Conservation (phyloP, 2,888 invertebrate species). For the Eupithecia insigniata region DNA sequence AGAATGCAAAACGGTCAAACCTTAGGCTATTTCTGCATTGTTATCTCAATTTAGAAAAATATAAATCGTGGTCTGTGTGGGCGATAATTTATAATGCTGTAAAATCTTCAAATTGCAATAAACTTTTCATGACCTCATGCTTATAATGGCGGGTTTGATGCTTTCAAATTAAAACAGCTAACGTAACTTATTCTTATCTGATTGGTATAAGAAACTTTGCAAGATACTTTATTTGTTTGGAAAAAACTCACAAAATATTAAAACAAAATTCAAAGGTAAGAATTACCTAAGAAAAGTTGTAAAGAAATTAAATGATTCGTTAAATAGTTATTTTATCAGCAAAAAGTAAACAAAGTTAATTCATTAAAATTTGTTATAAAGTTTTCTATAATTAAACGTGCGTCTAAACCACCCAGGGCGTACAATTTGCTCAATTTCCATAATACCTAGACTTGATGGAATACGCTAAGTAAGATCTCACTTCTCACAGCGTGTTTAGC, state of each 20-base stretch:
- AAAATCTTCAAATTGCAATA: constrained; percentile 29
- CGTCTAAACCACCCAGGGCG: constrained; percentile 19
- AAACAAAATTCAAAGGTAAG: neutral
- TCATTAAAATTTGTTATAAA: neutral
- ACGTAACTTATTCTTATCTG: constrained; percentile 16
- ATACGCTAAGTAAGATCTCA: constrained; percentile 23
- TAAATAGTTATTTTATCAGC: neutral
- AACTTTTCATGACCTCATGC: constrained; percentile 34
- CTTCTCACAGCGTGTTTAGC: constrained; percentile 15
- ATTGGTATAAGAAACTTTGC: neutral
- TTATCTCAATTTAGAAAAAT: constrained; percentile 32
- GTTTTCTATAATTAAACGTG: constrained; percentile 9
- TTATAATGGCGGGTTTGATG: constrained; percentile 20
- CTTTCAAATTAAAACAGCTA: constrained; percentile 11
- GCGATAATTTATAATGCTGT: constrained; percentile 31
- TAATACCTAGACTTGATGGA: constrained; percentile 15
- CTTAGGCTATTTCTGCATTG: constrained; percentile 11
- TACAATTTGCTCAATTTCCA: constrained; percentile 20
- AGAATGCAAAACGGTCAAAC: neutral
- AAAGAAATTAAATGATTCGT: neutral
- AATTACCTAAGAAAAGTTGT: neutral
- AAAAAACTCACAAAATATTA: neutral
- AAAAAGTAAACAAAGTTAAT: neutral
- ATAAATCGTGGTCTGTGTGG: constrained; percentile 32
- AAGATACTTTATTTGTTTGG: neutral